phyloP scores from a whole-genome alignment of 2,888 invertebrate genomes.

The Dasysyrphus tricinctus region DNA sequence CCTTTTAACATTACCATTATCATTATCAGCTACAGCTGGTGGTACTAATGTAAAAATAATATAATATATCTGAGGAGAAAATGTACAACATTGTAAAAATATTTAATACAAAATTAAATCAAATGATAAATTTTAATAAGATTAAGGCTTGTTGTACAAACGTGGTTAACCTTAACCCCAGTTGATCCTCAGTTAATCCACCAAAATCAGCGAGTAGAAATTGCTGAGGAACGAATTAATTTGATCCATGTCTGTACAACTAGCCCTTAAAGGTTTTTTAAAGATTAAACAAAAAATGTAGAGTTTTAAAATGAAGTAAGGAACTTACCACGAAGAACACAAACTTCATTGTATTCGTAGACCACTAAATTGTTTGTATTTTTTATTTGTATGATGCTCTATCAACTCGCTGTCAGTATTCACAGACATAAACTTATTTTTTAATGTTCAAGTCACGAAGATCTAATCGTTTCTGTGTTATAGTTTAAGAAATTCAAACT shows the following conservation, averaged over 20 bases:
- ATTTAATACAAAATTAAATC: background rate
- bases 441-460: background rate
- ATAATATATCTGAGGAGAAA: background rate
- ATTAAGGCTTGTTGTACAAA: too few species aligned
- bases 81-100: too few species aligned
- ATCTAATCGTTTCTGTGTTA: constrained; percentile 1
- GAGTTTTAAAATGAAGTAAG: background rate
- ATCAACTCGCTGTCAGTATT: rapidly evolving
- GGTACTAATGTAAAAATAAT: background rate
- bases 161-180: too few species aligned
- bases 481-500: background rate
- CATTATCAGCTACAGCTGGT: too few species aligned
- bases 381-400: background rate
- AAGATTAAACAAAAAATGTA: background rate
- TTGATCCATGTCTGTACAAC: too few species aligned
- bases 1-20: background rate
- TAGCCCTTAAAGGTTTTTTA: too few species aligned
- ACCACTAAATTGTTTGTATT: background rate
- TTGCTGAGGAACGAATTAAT: too few species aligned
- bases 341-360: background rate
- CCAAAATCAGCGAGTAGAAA: too few species aligned
- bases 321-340: background rate
- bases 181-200: too few species aligned
- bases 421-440: background rate
- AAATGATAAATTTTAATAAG: too few species aligned